A percentile compares a stretch with the other conserved stretches of the same genome.
phyloP scores from a whole-genome alignment of 2,797 vertebrate genomes.

The Caiman crocodilus region DNA sequence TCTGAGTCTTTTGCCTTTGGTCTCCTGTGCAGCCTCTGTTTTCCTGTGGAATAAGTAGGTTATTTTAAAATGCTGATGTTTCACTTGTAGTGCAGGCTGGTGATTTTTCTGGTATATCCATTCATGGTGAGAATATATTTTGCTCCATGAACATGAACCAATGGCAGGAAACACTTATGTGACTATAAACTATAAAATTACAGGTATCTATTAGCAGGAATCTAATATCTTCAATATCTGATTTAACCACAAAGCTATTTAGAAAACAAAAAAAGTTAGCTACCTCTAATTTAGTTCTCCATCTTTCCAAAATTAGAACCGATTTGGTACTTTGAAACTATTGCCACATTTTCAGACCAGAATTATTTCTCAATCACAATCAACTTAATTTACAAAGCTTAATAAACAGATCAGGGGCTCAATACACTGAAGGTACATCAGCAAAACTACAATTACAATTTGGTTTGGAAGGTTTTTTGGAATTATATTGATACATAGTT shows the following conservation, averaged over 20 bases:
- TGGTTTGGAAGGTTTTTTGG: background rate
- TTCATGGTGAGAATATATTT: background rate
- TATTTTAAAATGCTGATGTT: background rate
- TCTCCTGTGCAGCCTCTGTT: background rate
- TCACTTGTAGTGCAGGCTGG: background rate
- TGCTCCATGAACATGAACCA: background rate
- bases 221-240: background rate
- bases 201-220: background rate
- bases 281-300: background rate
- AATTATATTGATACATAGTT: background rate
- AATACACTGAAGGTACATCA: background rate
- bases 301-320: background rate
- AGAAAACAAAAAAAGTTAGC: background rate
- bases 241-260: background rate
- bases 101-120: constrained; percentile 1
- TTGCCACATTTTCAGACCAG: background rate
- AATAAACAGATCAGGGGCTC: background rate
- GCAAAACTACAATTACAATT: background rate
- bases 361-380: background rate
- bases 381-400: background rate
- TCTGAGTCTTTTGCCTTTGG: background rate
- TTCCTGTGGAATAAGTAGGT: background rate
- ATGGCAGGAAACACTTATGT: background rate
- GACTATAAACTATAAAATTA: background rate
- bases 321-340: background rate